Evolutionary conservation across 2,888 invertebrate species (phyloP).

Genomic region (Aphodius sticticus): DNA sequence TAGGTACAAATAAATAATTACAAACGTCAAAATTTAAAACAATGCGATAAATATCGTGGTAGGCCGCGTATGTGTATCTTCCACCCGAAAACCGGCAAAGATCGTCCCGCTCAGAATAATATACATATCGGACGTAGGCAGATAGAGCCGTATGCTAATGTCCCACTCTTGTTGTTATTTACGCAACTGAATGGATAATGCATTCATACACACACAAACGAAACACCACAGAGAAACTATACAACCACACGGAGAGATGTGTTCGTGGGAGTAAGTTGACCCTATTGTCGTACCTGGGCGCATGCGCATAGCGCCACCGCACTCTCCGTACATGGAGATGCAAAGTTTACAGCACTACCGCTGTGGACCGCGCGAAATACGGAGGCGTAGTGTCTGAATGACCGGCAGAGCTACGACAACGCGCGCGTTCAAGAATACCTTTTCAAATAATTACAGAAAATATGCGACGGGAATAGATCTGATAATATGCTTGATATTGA

Average conservation of each 20-base stretch:
- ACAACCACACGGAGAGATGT: constrained; percentile 38
- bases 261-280: constrained; percentile 51
- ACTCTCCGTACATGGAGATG: constrained; percentile 36
- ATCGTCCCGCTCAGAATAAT: background rate
- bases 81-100: background rate
- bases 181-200: constrained; percentile 51
- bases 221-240: constrained; percentile 10
- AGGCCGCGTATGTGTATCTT: constrained; percentile 9
- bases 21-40: background rate
- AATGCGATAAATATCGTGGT: constrained; percentile 7
- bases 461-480: constrained; percentile 10
- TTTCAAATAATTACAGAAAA: constrained; percentile 22
- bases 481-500: background rate
- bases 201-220: constrained; percentile 33
- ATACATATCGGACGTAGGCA: constrained; percentile 27
- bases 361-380: constrained; percentile 14
- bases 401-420: constrained; percentile 11
- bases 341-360: constrained; percentile 23
- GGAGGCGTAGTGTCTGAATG: constrained; percentile 6
- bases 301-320: constrained; percentile 40
- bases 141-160: constrained; percentile 40
- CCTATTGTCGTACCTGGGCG: constrained; percentile 49
- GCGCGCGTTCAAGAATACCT: constrained; percentile 24
- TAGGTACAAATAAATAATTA: background rate
- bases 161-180: constrained; percentile 44